Base-by-base conservation (phyloP, 2,888 invertebrate species). In the Athalia cordata region DNA sequence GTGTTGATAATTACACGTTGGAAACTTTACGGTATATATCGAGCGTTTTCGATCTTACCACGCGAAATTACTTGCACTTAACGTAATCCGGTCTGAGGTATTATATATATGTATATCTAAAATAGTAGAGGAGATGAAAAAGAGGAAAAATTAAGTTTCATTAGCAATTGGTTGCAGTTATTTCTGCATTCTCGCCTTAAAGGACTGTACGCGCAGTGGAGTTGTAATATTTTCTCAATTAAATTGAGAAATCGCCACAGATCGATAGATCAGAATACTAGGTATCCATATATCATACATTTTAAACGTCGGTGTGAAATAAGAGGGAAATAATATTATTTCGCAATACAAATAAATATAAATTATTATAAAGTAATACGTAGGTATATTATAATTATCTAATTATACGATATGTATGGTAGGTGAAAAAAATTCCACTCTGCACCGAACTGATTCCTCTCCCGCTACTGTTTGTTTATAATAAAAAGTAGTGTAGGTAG, bases 1-100 rank as follows among this genome's bases (percentile, higher is more conserved):
- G 29, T 29, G 29, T 29, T 29, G 29, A 55, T 70, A 70, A 70
- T 70, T 70, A 70, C 70, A 70, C 11, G 29, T 29, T 29, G 29
- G 1, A 29, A 70, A 43, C 70, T 7, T 8, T 7, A 11, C 64
- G 64, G 9, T 43, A 15, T 1, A 29, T 29, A 29, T 67, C n/a
- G 15, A 11, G 70, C 52, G 49, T 8, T 7, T 15, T 55, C 29
- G 29, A 72, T 72, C 59, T 47, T 45, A 72, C 59, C 15, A 13
- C n/a, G 72, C 59, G 57, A 72, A 47, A 72, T 57, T 57, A 59
- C 57, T 59, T 11, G 59, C 55, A 70, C 55, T 70, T 13, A 43
- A 43, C 15, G 11, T 6, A 5, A 8, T 45, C n/a, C n/a, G 52
- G 50, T n/a, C 67, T 11, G 67, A 11, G 29, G 29, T 29, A 29